Evolutionary conservation across 2,888 invertebrate genomes (phyloP).

Genomic region (Ptilodon capucinus): DNA sequence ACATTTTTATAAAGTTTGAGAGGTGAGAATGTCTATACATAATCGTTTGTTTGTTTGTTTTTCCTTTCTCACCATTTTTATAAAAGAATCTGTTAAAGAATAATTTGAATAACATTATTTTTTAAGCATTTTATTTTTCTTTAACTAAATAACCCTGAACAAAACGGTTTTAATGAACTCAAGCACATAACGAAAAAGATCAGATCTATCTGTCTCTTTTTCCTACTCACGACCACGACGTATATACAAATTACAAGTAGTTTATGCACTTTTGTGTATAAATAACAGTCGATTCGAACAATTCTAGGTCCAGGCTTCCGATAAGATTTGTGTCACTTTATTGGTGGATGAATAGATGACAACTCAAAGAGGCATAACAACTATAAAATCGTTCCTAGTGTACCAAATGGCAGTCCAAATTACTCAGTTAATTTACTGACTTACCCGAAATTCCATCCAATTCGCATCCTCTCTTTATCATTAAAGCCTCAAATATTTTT

Average conservation of each 20-base stretch:
- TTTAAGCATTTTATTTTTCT: too few species aligned
- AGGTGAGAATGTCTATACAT: too few species aligned
- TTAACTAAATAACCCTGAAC: neutral
- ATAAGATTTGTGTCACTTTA: constrained; percentile 4
- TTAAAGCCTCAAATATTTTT: neutral
- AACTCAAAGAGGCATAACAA: constrained; percentile 22
- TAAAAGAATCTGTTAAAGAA: too few species aligned
- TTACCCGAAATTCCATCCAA: constrained; percentile 2
- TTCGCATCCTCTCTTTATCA: neutral
- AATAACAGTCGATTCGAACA: neutral
- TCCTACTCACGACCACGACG: constrained; percentile 13
- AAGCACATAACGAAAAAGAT: constrained; percentile 20
- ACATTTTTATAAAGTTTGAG: too few species aligned
- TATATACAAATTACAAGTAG: too few species aligned
- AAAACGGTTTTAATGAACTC: constrained; percentile 4
- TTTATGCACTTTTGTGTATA: constrained; percentile 2
- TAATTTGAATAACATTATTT: too few species aligned
- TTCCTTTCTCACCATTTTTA: too few species aligned
- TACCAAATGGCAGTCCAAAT: constrained; percentile 27
- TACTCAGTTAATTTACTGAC: constrained; percentile 19
- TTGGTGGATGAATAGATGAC: constrained; percentile 4
- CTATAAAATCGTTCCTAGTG: constrained; percentile 19
- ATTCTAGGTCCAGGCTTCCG: neutral
- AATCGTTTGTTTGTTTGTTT: too few species aligned
- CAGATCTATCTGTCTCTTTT: constrained; percentile 28